Base-by-base conservation (phyloP, 2,888 invertebrate species). In the Oligia strigilis region DNA sequence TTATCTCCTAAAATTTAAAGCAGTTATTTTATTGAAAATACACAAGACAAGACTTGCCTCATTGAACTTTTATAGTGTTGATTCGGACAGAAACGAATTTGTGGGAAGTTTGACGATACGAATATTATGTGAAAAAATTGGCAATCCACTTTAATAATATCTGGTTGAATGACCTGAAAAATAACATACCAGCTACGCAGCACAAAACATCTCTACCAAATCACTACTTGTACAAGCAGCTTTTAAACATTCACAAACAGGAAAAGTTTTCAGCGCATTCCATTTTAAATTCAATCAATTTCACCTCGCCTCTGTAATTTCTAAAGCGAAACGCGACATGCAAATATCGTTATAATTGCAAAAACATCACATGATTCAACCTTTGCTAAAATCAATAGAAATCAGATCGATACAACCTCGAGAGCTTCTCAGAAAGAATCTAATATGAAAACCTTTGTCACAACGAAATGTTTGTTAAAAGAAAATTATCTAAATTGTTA, bases 401-500 rank as follows among this genome's bases (percentile, higher is more conserved):
- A 73, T 66, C 14, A 75, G 43, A 80, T 87, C 75, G 72, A 87
- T 78, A 80, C 5, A 80, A 67, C 75, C 71, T 80, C 72, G 77
- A 52, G 11, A 73, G 72, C 3, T 85, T 87, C 78, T 64, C 66
- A 77, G 78, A 84, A 88, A 73, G 81, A 78, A 77, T 77, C 75
- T 74, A 73, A 82, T 80, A 81, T 77, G 70, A 52, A 64, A 81
- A 60, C 73, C 77, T 74, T 65, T 80, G 69, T 84, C 79, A 90
- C 90, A 92, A 92, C 92, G 92, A 93, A 92, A 90, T 90, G 91
- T 92, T 92, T 88, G 88, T 88, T 86, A 90, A 72, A 91, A 92
- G 92, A 92, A 91, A 93, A 93, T 94, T 92, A 92, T 91, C 88
- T 78, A 90, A 92, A 94, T 94, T 93, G 93, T 93, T 93, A 90